Evolutionary conservation across 2,113 vertebrate species (phyloP).

Genomic region (Neolamprologus fasciatus): DNA sequence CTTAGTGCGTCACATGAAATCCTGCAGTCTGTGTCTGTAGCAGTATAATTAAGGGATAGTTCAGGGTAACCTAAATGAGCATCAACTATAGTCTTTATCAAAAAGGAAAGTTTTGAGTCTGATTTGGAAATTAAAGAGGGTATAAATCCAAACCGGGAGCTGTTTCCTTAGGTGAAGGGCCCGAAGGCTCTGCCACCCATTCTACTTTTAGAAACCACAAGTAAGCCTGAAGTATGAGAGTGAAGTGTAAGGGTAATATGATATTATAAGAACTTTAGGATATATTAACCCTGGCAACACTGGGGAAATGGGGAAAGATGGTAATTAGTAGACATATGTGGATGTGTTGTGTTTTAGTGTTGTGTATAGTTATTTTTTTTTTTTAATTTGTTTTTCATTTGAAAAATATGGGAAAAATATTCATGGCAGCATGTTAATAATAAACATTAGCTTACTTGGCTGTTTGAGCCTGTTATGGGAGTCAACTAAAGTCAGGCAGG

Average conservation of each 20-base stretch:
- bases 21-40: background rate
- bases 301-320: background rate
- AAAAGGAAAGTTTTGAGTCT: background rate
- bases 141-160: background rate
- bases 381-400: background rate
- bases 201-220: background rate
- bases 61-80: background rate
- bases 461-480: background rate
- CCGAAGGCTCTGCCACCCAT: background rate
- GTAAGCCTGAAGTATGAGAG: background rate
- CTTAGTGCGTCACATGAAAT: background rate
- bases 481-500: background rate
- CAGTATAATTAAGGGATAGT: background rate
- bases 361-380: background rate
- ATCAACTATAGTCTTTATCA: background rate
- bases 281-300: background rate
- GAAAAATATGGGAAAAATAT: background rate
- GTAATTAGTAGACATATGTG: background rate
- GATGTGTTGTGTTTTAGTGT: background rate
- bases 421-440: background rate
- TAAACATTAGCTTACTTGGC: background rate
- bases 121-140: background rate
- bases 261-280: background rate
- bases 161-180: background rate
- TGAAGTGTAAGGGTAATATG: background rate